Percentiles rank a stretch among this genome's conserved stretches.
Conservation (phyloP, 2,113 vertebrate genomes). For the Marmota flaviventris region DNA sequence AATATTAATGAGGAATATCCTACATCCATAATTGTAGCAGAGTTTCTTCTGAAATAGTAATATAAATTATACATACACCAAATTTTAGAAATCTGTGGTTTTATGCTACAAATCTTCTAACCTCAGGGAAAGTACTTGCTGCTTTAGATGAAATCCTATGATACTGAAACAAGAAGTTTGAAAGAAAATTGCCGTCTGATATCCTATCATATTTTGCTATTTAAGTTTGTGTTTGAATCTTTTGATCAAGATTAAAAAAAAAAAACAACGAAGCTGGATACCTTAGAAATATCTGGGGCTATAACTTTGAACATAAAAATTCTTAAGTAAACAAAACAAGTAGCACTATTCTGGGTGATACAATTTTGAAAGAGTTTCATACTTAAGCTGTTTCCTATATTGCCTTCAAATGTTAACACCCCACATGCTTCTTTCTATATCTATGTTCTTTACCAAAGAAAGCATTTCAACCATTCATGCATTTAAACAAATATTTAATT, state of each 20-base stretch:
- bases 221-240: not conserved
- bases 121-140: not conserved
- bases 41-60: slow-evolving; percentile 6
- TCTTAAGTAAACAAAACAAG: not conserved
- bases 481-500: not conserved
- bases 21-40: not conserved
- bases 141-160: not conserved
- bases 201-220: not conserved
- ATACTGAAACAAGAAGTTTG: slow-evolving; percentile 5
- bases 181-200: not conserved
- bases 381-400: not conserved
- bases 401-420: not conserved
- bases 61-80: not conserved
- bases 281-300: not conserved
- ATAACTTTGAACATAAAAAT: not conserved
- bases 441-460: not conserved
- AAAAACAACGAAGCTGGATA: not conserved
- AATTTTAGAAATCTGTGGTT: not conserved
- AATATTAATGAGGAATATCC: not conserved
- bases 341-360: not conserved
- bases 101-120: not conserved
- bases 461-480: not conserved
- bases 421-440: not conserved
- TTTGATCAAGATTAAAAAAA: not conserved
- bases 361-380: not conserved